phyloP scores from a whole-genome alignment of 2,113 vertebrate species.

The Brachionichthys hirsutus region DNA sequence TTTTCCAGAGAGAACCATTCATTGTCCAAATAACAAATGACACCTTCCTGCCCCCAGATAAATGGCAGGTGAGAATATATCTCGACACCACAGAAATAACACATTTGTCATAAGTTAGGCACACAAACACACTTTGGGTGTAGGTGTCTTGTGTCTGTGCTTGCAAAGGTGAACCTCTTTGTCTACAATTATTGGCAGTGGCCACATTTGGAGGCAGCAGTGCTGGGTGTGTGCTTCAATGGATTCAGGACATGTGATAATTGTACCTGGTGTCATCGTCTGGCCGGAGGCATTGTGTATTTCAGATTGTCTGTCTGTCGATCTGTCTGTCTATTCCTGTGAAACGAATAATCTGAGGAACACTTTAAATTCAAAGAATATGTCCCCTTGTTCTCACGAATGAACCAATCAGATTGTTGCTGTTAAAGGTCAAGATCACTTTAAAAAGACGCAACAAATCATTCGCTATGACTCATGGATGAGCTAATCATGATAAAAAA shows the following conservation, averaged over 20 bases:
- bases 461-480: no score
- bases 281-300: no score
- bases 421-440: no score
- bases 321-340: no score
- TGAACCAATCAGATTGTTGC: no score
- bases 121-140: constrained; percentile 10
- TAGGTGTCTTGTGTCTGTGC: not conserved
- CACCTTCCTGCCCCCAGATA: constrained; percentile 68
- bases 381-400: no score
- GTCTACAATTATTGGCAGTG: constrained; percentile 27
- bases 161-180: constrained; percentile 12
- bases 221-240: constrained; percentile 7
- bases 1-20: constrained; percentile 66
- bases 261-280: not conserved
- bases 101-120: constrained; percentile 66
- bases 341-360: no score
- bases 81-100: constrained; percentile 62
- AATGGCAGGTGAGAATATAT: constrained; percentile 73
- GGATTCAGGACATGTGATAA: constrained; percentile 15
- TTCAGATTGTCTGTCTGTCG: no score
- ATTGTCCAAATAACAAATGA: constrained; percentile 74
- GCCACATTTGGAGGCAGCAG: constrained; percentile 24
- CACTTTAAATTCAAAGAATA: no score
- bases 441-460: no score
- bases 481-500: no score